Base-by-base conservation (phyloP, 1,140 invertebrate species). In the Bombus pyrosoma region DNA sequence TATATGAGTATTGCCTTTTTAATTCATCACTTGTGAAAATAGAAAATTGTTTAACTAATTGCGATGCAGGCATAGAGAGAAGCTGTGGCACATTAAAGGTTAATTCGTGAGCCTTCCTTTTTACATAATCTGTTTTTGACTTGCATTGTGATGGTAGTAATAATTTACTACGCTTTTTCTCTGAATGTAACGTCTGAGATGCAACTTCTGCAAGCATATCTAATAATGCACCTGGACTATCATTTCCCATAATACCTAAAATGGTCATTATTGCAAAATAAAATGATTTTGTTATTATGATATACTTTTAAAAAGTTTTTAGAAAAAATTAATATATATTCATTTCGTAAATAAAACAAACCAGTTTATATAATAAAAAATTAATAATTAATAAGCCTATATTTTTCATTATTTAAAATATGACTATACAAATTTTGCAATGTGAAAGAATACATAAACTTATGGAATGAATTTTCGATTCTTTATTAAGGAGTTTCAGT, bases 31-130 rank as follows among this genome's bases (percentile, higher is more conserved):
- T 95, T 80, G 94, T 95, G 81, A 96, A 94, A 78, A 96, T 94
- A 64, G 96, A 94, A 91, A 96, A 97, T n/a, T 96, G 95, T 84
- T 96, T 96, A 22, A 97, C 89, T 37, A 96, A 90, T 74, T 96
- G 95, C 25, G 95, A 96, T 57, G 95, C 94, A 62, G 96, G 95
- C 90, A 96, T 94, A 6, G 93, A 92, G 25, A 95, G 89, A 37
- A 96, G 94, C 85, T 96, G 96, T 5, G 94, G 91, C 59, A 96
- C 86, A 64, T 86, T 94, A 43, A 95, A 94, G 13, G 87, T 76
- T 15, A 94, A 92, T 74, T 95, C 94, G n/a, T 93, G 86, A 53
- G 76, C 39, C 62, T 93, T 94, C 22, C 91, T 92, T 47, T 94
- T 93, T 8, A 83, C 66, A 69, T 91, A 87, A 39, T 83, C 62